Base-by-base conservation (phyloP, 2,113 vertebrate species). In the Corythornis cristatus region DNA sequence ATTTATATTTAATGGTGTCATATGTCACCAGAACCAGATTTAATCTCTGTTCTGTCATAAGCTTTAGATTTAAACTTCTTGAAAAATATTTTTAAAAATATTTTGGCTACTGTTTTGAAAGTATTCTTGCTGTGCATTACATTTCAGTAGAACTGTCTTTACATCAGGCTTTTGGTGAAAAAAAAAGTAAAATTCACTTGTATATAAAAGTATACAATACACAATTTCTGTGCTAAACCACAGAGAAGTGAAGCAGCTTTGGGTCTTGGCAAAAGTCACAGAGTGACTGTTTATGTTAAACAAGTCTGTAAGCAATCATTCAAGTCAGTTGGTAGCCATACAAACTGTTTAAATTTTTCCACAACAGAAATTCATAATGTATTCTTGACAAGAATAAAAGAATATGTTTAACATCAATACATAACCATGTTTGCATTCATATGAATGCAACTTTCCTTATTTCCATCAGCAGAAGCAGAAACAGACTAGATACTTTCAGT, bases 21-120 rank as follows among this genome's bases (percentile, higher is more conserved):
- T 45, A 15, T 45, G 48, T 72, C 73, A 88, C 11, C 15, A 67
- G 86, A 94, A 94, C 83, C 40, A 75, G 45, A 96, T 88, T 87
- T 93, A 84, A 91, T 70, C n/a, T 92, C 48, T 62, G 4, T 80
- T 96, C 91, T 60, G 15, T 60, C 20, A 9, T 28, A 58, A 67
- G 8, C 89, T 95, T 94, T 70, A 93, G 9, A 8, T 76, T 88
- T 33, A 73, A 4, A 12, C 25, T 78, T 68, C 40, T 58, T 76
- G 51, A 66, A 80, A 95, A 92, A 92, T 46, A 31, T 62, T 90
- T 56, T 56, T 7, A 31, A 56, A 56, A 56, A 48, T 57, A 80
- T 75, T 87, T 94, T 71, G 56, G n/a, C 35, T 81, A 71, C 78
- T 45, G 6, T 64, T 64, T 77, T 71, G 75, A n/a, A 72, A 26